These are phyloP conservation scores for Pocillopora meandrina DNA, from an alignment of 92 coral and sea anemone genomes.

Conservation along the genomic window DNA sequence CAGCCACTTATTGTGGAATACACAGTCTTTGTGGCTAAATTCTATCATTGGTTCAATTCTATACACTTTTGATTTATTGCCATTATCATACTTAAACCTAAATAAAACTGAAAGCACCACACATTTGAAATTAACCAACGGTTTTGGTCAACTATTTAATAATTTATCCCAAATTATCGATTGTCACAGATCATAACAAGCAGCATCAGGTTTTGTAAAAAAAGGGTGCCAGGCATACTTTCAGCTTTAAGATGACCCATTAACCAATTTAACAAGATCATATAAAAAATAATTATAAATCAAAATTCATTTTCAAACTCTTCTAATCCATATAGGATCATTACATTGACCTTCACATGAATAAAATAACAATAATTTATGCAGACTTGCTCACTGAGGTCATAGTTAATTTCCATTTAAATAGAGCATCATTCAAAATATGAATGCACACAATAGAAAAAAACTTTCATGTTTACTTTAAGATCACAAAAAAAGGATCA, in stretches of 20 bases:
- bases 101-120: too few relatives aligned
- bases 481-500: slow-evolving; percentile 13
- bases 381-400: slow-evolving; percentile 4
- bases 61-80: too few relatives aligned
- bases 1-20: too few relatives aligned
- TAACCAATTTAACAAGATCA: background rate
- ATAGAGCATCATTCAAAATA: background rate
- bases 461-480: slow-evolving; percentile 14
- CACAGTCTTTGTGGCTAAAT: too few relatives aligned
- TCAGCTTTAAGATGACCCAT: background rate
- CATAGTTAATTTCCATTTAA: background rate
- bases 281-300: background rate
- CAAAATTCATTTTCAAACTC: background rate
- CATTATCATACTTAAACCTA: too few relatives aligned
- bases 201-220: background rate
- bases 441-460: slow-evolving; percentile 20
- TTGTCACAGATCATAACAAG: background rate
- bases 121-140: too few relatives aligned
- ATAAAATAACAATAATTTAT: background rate
- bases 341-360: background rate
- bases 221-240: background rate
- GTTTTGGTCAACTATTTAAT: too few relatives aligned
- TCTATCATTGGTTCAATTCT: too few relatives aligned
- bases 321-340: background rate
- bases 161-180: too few relatives aligned